Evolutionary conservation across 2,797 vertebrate genomes (phyloP), one percentile per base, ranked within the genome.

Genomic region (Lutjanus campechanus): DNA sequence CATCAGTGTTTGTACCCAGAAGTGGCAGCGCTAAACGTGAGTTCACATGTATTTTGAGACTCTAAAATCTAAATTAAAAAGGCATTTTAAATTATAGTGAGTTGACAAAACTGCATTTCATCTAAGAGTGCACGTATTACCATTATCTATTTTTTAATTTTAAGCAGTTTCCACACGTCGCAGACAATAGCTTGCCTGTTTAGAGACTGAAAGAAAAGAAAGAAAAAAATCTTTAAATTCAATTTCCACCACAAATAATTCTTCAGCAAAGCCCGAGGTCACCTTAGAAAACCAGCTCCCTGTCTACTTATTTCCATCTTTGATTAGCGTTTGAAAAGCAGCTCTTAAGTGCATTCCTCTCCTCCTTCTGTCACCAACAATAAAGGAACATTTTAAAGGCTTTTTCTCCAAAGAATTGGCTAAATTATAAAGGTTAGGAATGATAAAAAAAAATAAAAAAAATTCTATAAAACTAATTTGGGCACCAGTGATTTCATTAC

Each of bases 321-420:
- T 65, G 76, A 77, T 68, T 62, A 25, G 16, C 56, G 4, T 74
- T 65, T 80, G 13, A 66, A 61, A 47, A 60, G 62, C 17, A 44
- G 53, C 47, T 44, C 22, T 11, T 3, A 2, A 19, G 11, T 20
- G 53, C 9, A 4, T 50, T 60, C 51, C 36, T 41, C 8, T 46
- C 44, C n/a, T 47, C 16, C 17, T 8, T 11, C 4, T 47, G 15
- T 62, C 65, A 20, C n/a, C 11, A 22, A 68, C 73, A 68, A 66
- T 5, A 2, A 2, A 53, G 1, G 0, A n/a, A 53, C 19, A 12
- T 72, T 49, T 49, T 10, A 56, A 44, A 49, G 2, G 20, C 1
- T n/a, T 47, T 66, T 43, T 25, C 8, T 58, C 19, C 4, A 22
- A 4, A 50, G 8, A 43, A 29, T 43, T 49, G 1, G 1, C 6